These are phyloP conservation scores for Caenorhabditis virilis DNA, from an alignment of 2,888 invertebrate species.

Conservation along the genomic window DNA sequence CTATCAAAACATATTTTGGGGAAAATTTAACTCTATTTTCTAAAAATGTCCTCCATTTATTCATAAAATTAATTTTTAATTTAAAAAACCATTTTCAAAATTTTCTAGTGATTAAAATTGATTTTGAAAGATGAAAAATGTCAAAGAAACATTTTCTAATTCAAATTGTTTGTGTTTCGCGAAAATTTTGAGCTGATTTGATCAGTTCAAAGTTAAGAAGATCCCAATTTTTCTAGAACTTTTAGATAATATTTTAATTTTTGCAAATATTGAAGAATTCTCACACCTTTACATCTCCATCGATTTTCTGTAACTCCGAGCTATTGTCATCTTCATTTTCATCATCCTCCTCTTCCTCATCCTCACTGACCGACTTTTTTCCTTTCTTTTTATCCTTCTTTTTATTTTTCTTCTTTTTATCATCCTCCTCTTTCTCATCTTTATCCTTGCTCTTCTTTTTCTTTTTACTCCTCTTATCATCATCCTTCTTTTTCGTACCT, in stretches of 20 bases:
- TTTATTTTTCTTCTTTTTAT: conserved; percentile 4
- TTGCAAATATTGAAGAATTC: no score
- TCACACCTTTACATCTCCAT: conserved; percentile 5
- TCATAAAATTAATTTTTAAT: no score
- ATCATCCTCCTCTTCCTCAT: conserved; percentile 7
- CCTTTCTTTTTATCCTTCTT: not conserved
- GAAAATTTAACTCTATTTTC: no score
- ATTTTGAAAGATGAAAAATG: no score
- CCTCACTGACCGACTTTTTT: conserved; percentile 1
- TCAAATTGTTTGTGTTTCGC: not conserved
- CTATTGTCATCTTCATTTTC: conserved; percentile 4
- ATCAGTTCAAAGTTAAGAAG: no score
- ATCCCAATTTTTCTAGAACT: no score
- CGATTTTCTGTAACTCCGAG: not conserved
- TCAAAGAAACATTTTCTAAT: not conserved
- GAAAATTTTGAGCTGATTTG: no score
- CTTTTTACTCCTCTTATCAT: conserved; percentile 5
- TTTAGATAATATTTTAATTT: no score
- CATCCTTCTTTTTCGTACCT: conserved; percentile 2
- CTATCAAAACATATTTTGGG: no score
- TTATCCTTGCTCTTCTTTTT: conserved; percentile 4
- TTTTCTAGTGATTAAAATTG: no score
- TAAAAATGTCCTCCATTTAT: no score
- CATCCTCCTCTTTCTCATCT: conserved; percentile 5
- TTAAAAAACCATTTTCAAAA: no score